A percentile compares a stretch with the other conserved stretches of the same genome.
Conservation (phyloP, 2,888 invertebrate species). For the Nemotelus nigrinus region DNA sequence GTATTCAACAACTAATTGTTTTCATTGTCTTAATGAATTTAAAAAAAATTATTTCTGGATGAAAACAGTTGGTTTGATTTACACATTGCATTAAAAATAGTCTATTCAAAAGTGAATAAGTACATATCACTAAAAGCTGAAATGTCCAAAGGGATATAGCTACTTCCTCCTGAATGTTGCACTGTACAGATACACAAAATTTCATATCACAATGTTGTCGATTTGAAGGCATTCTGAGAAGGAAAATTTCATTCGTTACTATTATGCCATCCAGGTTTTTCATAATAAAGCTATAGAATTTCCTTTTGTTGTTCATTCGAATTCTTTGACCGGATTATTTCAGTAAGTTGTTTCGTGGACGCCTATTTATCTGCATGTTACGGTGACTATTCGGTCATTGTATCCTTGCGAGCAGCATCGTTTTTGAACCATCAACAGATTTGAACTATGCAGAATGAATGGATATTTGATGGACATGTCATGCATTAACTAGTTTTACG, state of each 20-base stretch:
- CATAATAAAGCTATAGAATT: constrained; percentile 29
- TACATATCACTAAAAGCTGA: too few relatives aligned
- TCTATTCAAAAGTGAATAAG: too few relatives aligned
- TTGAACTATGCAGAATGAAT: constrained; percentile 11
- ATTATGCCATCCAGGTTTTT: background rate
- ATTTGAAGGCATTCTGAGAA: too few relatives aligned
- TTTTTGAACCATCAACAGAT: background rate
- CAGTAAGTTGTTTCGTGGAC: background rate
- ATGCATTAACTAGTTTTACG: constrained; percentile 2
- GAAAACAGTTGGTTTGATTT: too few relatives aligned
- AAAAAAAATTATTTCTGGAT: too few relatives aligned
- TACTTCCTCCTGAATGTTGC: too few relatives aligned
- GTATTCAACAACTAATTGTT: too few relatives aligned
- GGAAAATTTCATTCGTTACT: background rate
- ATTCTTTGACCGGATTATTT: constrained; percentile 9
- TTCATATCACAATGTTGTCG: too few relatives aligned
- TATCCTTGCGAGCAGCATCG: background rate
- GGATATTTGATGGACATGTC: constrained; percentile 4
- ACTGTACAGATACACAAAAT: too few relatives aligned
- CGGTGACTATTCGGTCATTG: background rate
- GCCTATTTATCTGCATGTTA: background rate
- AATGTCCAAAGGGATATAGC: too few relatives aligned
- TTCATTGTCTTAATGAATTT: too few relatives aligned
- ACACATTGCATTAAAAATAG: too few relatives aligned
- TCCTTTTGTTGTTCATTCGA: constrained; percentile 11